Percentiles rank a stretch among this genome's conserved stretches.
Conservation (phyloP, 2,888 invertebrate species). For the Endotricha flammealis region DNA sequence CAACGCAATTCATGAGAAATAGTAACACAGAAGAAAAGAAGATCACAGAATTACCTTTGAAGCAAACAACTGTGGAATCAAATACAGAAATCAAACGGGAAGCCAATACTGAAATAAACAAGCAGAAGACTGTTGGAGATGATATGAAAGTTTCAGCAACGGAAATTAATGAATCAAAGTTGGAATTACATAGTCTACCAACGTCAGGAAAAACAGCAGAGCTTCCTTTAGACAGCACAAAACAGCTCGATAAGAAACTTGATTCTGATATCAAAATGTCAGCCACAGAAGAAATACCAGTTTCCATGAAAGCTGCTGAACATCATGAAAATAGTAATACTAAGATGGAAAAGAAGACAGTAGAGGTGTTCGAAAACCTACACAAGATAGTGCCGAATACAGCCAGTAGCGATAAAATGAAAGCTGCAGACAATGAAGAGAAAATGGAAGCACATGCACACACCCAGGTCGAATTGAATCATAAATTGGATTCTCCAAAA, state of each 20-base stretch:
- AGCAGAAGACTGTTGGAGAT: background rate
- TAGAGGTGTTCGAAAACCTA: background rate
- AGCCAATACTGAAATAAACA: background rate
- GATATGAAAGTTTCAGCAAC: conserved; percentile 7
- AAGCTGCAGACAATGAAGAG: background rate
- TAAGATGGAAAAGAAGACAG: background rate
- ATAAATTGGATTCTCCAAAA: too few relatives aligned
- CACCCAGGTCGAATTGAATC: too few relatives aligned
- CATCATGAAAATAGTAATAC: conserved; percentile 2
- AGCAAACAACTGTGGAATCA: background rate
- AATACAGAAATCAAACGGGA: background rate
- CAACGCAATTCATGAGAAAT: conserved; percentile 13
- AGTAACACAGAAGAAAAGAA: background rate
- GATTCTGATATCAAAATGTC: background rate
- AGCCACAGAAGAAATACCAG: background rate
- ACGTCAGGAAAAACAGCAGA: conserved; percentile 6
- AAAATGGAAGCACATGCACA: too few relatives aligned
- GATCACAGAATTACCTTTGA: background rate
- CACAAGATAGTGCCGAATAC: background rate
- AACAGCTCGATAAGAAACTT: background rate
- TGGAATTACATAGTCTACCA: conserved; percentile 3
- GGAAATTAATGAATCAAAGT: conserved; percentile 1
- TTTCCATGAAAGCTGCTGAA: background rate
- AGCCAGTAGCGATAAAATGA: background rate
- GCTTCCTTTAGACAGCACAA: background rate